A percentile compares a stretch with the other conserved stretches of the same genome.
Evolutionary conservation across 2,113 vertebrate species (phyloP).

Genomic region (Ifrita kowaldi): DNA sequence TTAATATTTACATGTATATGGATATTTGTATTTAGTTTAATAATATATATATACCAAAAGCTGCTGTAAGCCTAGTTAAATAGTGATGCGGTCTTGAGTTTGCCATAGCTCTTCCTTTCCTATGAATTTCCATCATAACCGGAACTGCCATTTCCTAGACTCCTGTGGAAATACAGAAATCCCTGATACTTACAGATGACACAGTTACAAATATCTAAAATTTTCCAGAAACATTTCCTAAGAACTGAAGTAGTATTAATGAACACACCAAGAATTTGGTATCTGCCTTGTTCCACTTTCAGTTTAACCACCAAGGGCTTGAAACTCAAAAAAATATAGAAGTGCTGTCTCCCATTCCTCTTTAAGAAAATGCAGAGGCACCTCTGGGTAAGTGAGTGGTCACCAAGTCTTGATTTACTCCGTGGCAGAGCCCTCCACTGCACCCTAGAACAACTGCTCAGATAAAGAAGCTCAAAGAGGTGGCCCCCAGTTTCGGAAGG

Average conservation of each 20-base stretch:
- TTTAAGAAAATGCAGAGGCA: background rate
- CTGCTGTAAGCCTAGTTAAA: background rate
- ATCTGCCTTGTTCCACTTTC: background rate
- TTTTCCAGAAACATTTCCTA: background rate
- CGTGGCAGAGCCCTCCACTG: background rate
- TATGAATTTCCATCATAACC: background rate
- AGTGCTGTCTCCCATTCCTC: background rate
- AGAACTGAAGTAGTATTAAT: background rate
- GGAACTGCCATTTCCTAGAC: background rate
- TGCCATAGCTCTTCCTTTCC: background rate
- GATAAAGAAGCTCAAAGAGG: background rate
- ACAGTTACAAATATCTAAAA: background rate
- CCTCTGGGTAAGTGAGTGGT: background rate
- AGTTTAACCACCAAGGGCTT: background rate
- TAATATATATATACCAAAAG: background rate
- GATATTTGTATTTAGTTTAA: background rate
- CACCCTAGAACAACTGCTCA: background rate
- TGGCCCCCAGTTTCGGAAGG: background rate
- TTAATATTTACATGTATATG: background rate
- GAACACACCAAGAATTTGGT: accelerated
- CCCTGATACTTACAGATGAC: background rate
- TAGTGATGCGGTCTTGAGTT: background rate
- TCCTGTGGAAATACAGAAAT: background rate
- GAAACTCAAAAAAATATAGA: background rate
- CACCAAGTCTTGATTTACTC: background rate